Conservation (phyloP, 30 jellyfish, hydroid and myxozoan genomes). For the Pseudorhiza aurosa region DNA sequence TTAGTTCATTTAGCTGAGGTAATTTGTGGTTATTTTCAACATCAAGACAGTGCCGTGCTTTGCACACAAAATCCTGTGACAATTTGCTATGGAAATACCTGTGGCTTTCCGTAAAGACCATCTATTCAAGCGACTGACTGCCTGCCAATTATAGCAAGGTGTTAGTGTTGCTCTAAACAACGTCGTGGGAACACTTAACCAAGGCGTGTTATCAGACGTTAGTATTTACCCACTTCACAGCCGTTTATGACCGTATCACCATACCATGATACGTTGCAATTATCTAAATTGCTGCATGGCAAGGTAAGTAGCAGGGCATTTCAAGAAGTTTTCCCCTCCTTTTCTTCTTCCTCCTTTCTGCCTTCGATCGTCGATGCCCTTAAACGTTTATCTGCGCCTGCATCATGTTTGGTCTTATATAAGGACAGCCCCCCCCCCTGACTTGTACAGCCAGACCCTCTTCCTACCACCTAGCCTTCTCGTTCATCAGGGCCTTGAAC, state of each 20-base stretch:
- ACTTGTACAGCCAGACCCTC: no score
- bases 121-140: not conserved
- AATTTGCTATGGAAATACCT: slow-evolving; percentile 31
- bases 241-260: not conserved
- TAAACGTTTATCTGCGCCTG: no score
- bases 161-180: not conserved
- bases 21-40: slow-evolving; percentile 25
- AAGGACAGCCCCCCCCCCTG: no score
- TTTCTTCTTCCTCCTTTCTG: no score
- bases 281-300: no score
- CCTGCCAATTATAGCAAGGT: not conserved
- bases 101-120: slow-evolving; percentile 17
- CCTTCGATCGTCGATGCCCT: no score
- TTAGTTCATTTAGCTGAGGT: not conserved
- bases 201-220: not conserved
- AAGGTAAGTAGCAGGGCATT: no score
- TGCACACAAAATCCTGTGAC: slow-evolving; percentile 24
- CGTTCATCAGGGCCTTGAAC: no score
- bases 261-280: no score
- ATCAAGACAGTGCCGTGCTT: not conserved
- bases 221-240: not conserved
- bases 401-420: no score
- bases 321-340: no score
- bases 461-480: no score
- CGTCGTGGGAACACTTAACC: not conserved